Conservation (phyloP, 2,797 vertebrate species). For the Phrynocephalus guinanensis region DNA sequence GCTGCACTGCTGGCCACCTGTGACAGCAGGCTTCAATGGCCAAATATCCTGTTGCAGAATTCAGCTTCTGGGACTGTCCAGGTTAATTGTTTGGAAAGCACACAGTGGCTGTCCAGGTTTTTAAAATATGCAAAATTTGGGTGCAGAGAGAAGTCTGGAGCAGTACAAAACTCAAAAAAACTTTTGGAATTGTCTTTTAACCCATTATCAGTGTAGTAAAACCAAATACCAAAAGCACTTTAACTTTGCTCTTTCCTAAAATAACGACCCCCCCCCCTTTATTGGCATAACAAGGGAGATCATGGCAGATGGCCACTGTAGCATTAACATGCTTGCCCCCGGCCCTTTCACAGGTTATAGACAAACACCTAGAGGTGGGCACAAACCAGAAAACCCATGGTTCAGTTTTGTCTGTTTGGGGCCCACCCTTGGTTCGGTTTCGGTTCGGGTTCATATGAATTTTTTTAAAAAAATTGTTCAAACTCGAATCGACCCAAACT, state of each 20-base stretch:
- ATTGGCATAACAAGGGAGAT: not conserved
- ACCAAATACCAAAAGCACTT: not conserved
- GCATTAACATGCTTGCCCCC: no score
- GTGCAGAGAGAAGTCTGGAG: slow-evolving; percentile 56
- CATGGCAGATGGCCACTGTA: no score
- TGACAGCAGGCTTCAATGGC: slow-evolving; percentile 86
- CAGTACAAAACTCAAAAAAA: slow-evolving; percentile 51
- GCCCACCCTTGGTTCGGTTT: no score
- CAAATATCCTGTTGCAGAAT: slow-evolving; percentile 89
- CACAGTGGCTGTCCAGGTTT: slow-evolving; percentile 80
- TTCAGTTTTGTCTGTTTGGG: no score
- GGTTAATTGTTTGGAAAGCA: slow-evolving; percentile 68
- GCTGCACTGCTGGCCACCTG: slow-evolving; percentile 83
- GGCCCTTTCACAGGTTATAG: no score
- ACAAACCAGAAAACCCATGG: no score
- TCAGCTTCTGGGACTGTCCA: slow-evolving; percentile 71
- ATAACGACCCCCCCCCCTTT: not conserved
- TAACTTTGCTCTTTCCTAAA: no score
- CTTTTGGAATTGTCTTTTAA: slow-evolving; percentile 41
- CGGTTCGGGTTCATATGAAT: no score
- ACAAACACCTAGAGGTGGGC: no score
- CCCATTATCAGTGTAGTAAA: slow-evolving; percentile 34
- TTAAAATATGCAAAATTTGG: slow-evolving; percentile 72
- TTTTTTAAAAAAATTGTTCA: no score
- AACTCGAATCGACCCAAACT: no score